A percentile compares a stretch with the other conserved stretches of the same genome.
Conservation (phyloP, 2,888 invertebrate genomes). For the Nomada lathburiana region DNA sequence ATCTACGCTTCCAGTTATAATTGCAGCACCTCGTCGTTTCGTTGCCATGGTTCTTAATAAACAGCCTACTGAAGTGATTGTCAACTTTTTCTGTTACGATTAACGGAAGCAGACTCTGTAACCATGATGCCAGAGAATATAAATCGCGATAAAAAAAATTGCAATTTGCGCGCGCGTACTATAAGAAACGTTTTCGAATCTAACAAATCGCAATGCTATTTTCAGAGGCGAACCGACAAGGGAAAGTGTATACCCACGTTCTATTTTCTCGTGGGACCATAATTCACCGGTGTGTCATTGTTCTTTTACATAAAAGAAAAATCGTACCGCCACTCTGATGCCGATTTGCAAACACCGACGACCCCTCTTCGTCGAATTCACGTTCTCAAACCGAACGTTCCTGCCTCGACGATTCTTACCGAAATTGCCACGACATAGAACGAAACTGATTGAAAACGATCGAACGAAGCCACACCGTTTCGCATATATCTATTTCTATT, state of each 20-base stretch:
- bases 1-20: not conserved
- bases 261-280: conserved; percentile 78
- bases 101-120: not conserved
- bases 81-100: not conserved
- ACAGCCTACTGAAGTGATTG: not conserved
- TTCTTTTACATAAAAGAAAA: conserved; percentile 64
- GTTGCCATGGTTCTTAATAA: not conserved
- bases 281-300: conserved; percentile 77
- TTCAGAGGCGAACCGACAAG: conserved; percentile 37
- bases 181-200: conserved; percentile 32
- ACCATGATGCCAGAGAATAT: not conserved
- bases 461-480: no score
- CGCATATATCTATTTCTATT: not conserved
- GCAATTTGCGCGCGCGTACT: conserved; percentile 8
- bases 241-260: conserved; percentile 81
- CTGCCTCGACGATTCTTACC: not conserved
- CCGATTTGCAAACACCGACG: conserved; percentile 46
- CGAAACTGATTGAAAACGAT: no score
- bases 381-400: no score
- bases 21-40: not conserved
- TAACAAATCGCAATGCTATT: conserved; percentile 40
- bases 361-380: conserved; percentile 38
- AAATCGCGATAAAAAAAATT: conserved; percentile 7
- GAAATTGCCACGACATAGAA: no score
- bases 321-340: conserved; percentile 27